phyloP scores from a whole-genome alignment of 2,113 vertebrate genomes.

The Oenanthe melanoleuca region DNA sequence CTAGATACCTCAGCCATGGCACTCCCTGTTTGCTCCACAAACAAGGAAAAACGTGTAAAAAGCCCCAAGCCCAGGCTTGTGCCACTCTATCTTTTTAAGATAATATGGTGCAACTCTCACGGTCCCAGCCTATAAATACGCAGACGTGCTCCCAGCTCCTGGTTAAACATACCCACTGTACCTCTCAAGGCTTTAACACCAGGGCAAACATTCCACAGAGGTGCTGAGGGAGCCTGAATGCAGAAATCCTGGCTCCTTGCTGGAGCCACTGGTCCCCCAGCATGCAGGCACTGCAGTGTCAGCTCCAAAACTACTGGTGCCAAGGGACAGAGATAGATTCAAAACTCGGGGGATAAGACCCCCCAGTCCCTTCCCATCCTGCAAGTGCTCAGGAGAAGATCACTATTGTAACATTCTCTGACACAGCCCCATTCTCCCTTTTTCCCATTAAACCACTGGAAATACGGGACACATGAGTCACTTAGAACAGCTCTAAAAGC shows the following conservation, averaged over 20 bases:
- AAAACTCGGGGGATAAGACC: not conserved
- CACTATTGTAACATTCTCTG: not conserved
- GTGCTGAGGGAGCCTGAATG: not conserved
- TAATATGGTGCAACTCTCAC: not conserved
- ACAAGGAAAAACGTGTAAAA: not conserved
- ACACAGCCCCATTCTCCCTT: not conserved
- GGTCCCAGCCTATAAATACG: not conserved
- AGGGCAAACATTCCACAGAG: not conserved
- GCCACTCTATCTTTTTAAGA: not conserved
- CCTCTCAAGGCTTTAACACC: not conserved
- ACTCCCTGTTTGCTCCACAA: not conserved
- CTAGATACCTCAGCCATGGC: accelerated
- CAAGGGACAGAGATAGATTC: not conserved
- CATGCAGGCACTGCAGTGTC: accelerated
- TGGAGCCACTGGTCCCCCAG: not conserved
- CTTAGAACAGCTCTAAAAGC: not conserved
- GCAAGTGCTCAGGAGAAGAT: not conserved
- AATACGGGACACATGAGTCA: not conserved
- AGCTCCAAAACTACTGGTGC: not conserved
- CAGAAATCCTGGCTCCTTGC: not conserved
- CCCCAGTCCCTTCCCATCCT: not conserved
- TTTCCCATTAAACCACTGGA: not conserved
- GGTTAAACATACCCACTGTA: not conserved
- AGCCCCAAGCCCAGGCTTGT: accelerated
- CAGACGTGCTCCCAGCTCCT: not conserved